phyloP scores from a whole-genome alignment of 2,888 invertebrate species.

The Epistrophe eligans region DNA sequence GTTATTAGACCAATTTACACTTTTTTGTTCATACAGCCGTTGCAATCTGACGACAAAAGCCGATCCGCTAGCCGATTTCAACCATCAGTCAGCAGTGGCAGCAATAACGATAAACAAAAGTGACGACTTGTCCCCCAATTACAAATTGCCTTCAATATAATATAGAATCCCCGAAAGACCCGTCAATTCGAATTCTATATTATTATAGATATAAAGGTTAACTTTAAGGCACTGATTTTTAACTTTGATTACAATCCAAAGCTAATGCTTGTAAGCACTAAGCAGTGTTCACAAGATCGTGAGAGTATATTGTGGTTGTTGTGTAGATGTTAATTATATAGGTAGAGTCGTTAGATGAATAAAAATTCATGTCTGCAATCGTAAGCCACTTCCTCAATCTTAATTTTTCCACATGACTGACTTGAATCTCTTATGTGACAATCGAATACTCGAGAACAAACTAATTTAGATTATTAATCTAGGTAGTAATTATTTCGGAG shows the following conservation, averaged over 20 bases:
- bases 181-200: slow-evolving; percentile 49
- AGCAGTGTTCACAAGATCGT: slow-evolving; percentile 16
- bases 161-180: slow-evolving; percentile 49
- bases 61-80: neutral
- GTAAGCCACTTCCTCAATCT: slow-evolving; percentile 48
- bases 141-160: slow-evolving; percentile 42
- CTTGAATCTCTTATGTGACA: slow-evolving; percentile 27
- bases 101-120: neutral
- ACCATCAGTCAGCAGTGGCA: neutral
- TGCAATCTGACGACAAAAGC: neutral
- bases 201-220: slow-evolving; percentile 39
- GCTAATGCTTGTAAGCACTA: neutral
- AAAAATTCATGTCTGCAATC: slow-evolving; percentile 12
- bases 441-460: slow-evolving; percentile 26
- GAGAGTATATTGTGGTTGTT: slow-evolving; percentile 5
- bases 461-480: slow-evolving; percentile 64
- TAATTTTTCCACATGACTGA: slow-evolving; percentile 59
- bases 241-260: slow-evolving; percentile 28
- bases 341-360: neutral
- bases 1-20: slow-evolving; percentile 74
- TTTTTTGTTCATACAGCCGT: neutral
- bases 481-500: slow-evolving; percentile 52
- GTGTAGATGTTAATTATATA: slow-evolving; percentile 6
- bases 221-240: slow-evolving; percentile 40
- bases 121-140: slow-evolving; percentile 40